Evolutionary conservation across 1,140 invertebrate genomes (phyloP), one percentile per base, ranked within the genome.

Genomic region (Arctopsyche grandis): DNA sequence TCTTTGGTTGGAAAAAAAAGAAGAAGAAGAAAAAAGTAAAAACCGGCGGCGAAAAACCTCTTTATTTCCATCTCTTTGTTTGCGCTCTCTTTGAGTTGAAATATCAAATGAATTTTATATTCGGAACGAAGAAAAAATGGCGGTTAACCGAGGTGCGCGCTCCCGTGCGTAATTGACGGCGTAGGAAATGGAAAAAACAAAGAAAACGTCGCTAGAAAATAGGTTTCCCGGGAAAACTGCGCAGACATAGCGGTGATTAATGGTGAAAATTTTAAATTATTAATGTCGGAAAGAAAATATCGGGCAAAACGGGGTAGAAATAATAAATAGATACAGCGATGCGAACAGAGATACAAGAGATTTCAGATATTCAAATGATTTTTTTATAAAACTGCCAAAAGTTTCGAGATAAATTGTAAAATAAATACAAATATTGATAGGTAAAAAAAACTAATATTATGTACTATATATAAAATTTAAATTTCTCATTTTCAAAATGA

Each of bases 61-160:
- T 66, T 29, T 29, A 29, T 66, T 66, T 24, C 9, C 24, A n/a
- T 26, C 9, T 22, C 63, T 12, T 66, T 66, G 63, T 66, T 66
- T 66, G 63, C 63, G 22, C 63, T 12, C 24, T 24, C 24, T 29
- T 66, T 29, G 63, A 60, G 63, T 66, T 66, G 63, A 66, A 66
- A 66, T 66, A 66, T 66, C 63, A 66, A 66, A 66, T 66, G 63
- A 66, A 66, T 66, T 66, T 66, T 66, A 66, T 66, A 66, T 66
- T 66, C 63, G 63, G 24, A 12, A 66, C 21, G 58, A 26, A 12
- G 22, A 66, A 66, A 66, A 66, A 66, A 12, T 22, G 21, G 63
- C 21, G 63, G 58, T 19, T 52, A 52, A 10, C 21, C 63, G 21
- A 24, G 63, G 63, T 66, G 63, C 21, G 12, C 63, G n/a, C 29